Percentiles rank a stretch among this genome's conserved stretches.
Evolutionary conservation across 2,888 invertebrate species (phyloP).

Genomic region (Cheilosia urbana): DNA sequence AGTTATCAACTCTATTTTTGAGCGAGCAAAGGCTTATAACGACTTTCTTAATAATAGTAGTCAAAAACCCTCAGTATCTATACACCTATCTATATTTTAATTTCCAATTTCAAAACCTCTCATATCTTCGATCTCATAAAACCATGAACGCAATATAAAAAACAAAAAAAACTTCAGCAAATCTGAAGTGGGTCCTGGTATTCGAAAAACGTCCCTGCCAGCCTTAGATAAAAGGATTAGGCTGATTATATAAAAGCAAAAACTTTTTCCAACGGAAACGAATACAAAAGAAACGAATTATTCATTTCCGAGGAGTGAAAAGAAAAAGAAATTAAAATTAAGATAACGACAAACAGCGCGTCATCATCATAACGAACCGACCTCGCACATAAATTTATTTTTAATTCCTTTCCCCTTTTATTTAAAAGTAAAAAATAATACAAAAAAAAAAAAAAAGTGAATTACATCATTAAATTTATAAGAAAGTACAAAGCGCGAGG

Average conservation of each 20-base stretch:
- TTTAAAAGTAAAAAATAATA: conserved; percentile 42
- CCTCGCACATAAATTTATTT: conserved; percentile 62
- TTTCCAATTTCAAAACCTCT: too few relatives aligned
- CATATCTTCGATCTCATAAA: too few relatives aligned
- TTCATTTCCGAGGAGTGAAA: conserved; percentile 47
- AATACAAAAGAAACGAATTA: conserved; percentile 65
- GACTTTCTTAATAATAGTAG: too few relatives aligned
- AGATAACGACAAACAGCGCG: conserved; percentile 45
- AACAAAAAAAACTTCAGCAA: background rate
- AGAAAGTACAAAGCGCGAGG: conserved; percentile 54
- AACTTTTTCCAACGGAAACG: conserved; percentile 38
- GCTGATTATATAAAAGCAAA: conserved; percentile 52
- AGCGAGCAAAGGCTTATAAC: too few relatives aligned
- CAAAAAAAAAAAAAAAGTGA: conserved; percentile 26
- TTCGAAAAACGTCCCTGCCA: conserved; percentile 45
- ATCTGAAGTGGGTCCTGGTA: conserved; percentile 21
- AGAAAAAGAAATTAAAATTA: conserved; percentile 34
- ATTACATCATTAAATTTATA: conserved; percentile 66
- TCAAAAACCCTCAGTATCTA: too few relatives aligned
- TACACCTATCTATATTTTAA: too few relatives aligned
- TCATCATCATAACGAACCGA: conserved; percentile 60
- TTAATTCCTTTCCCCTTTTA: conserved; percentile 64
- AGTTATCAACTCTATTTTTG: too few relatives aligned
- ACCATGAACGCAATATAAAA: too few relatives aligned
- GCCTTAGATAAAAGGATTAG: conserved; percentile 71